phyloP scores from a whole-genome alignment of 2,888 invertebrate genomes.

The Zeuzera pyrina region DNA sequence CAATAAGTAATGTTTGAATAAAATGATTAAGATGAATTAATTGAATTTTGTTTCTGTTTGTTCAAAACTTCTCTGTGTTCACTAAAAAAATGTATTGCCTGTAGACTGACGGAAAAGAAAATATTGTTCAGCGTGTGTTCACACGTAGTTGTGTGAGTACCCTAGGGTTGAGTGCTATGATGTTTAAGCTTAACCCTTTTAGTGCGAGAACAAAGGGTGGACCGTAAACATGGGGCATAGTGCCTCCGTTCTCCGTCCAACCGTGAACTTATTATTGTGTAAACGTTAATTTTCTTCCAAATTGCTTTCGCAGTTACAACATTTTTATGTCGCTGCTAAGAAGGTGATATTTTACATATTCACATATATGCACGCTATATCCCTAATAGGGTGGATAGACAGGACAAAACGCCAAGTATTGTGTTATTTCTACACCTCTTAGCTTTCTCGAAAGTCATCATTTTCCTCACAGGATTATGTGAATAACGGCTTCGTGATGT shows the following conservation, averaged over 20 bases:
- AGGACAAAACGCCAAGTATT: too few relatives aligned
- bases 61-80: not conserved
- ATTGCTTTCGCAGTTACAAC: conserved; percentile 23
- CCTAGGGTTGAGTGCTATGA: conserved; percentile 38
- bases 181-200: conserved; percentile 54
- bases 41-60: not conserved
- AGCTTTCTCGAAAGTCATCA: too few relatives aligned
- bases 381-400: too few relatives aligned
- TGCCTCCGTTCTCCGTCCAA: conserved; percentile 17
- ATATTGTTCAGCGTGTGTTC: conserved; percentile 33
- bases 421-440: too few relatives aligned
- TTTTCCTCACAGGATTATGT: too few relatives aligned
- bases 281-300: conserved; percentile 37
- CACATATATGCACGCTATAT: too few relatives aligned
- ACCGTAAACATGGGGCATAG: conserved; percentile 28
- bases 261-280: conserved; percentile 28
- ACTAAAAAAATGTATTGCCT: conserved; percentile 22
- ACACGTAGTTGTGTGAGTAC: conserved; percentile 24
- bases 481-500: too few relatives aligned
- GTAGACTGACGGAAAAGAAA: conserved; percentile 18
- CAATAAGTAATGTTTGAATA: not conserved
- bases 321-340: too few relatives aligned
- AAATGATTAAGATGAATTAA: not conserved
- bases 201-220: conserved; percentile 43
- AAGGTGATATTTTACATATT: too few relatives aligned